A percentile compares a stretch with the other conserved stretches of the same genome.
Conservation (phyloP, 1,140 invertebrate genomes). For the Pygmarrhopalites habei region DNA sequence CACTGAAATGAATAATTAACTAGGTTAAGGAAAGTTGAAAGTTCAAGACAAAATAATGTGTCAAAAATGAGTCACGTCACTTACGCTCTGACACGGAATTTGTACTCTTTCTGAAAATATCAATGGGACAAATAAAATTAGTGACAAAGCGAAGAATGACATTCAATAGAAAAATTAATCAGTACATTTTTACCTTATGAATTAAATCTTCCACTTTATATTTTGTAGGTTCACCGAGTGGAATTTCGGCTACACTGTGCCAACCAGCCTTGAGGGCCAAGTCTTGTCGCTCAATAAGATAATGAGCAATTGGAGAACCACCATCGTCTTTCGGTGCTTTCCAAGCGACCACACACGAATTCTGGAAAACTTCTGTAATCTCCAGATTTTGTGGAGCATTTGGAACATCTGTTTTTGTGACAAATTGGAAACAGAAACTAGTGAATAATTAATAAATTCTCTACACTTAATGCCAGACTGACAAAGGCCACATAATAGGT, state of each 20-base stretch:
- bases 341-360: constrained; percentile 85
- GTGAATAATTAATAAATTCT: too few species aligned
- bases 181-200: too few species aligned
- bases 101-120: constrained; percentile 85
- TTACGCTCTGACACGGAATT: constrained; percentile 64
- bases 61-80: too few species aligned
- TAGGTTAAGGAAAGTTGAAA: too few species aligned
- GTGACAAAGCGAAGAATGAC: too few species aligned
- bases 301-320: constrained; percentile 79
- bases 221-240: constrained; percentile 53
- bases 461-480: too few species aligned
- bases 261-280: constrained; percentile 76
- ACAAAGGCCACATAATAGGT: too few species aligned
- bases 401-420: constrained; percentile 84
- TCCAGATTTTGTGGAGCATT: constrained; percentile 77
- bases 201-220: constrained; percentile 81
- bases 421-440: too few species aligned
- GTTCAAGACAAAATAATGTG: constrained; percentile 37
- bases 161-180: too few species aligned
- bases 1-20: too few species aligned
- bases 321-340: constrained; percentile 79
- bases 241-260: constrained; percentile 71
- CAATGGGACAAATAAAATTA: too few species aligned
- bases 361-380: constrained; percentile 84
- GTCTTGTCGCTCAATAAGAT: constrained; percentile 92